These are phyloP conservation scores for Semicossyphus pulcher DNA, from an alignment of 2,113 vertebrate species.

Conservation along the genomic window DNA sequence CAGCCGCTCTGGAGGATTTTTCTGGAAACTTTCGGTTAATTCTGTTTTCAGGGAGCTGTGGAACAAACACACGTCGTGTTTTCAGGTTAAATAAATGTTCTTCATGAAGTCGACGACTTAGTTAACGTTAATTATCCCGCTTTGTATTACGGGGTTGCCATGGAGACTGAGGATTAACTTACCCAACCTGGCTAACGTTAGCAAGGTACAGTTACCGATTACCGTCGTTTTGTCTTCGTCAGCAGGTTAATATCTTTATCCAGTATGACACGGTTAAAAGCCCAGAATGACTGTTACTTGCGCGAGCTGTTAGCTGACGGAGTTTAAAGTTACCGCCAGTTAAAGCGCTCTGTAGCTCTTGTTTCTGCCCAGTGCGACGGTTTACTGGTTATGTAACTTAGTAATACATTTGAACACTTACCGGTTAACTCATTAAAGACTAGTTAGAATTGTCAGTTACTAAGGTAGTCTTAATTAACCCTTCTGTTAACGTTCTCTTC, in stretches of 20 bases:
- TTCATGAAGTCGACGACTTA: not conserved
- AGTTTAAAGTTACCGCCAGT: not conserved
- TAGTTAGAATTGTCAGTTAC: not conserved
- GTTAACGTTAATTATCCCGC: not conserved
- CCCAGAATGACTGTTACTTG: not conserved
- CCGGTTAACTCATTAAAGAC: not conserved
- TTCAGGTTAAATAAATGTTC: too few species aligned
- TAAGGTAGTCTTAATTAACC: too few species aligned
- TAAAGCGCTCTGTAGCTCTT: not conserved
- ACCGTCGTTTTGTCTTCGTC: not conserved
- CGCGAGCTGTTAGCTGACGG: not conserved
- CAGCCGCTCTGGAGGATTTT: not conserved
- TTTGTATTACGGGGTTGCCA: not conserved
- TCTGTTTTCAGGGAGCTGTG: too few species aligned
- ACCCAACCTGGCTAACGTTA: not conserved
- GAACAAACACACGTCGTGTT: not conserved
- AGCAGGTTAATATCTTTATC: not conserved
- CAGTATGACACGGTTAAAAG: too few species aligned
- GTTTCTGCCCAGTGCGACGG: not conserved
- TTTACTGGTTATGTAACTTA: not conserved
- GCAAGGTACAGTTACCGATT: not conserved
- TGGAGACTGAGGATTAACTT: constrained; percentile 21
- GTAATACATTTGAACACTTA: too few species aligned
- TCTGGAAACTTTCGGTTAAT: not conserved
- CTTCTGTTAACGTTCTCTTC: too few species aligned